These are phyloP conservation scores for Huso huso DNA, from an alignment of 2,797 vertebrate genomes.

Conservation along the genomic window DNA sequence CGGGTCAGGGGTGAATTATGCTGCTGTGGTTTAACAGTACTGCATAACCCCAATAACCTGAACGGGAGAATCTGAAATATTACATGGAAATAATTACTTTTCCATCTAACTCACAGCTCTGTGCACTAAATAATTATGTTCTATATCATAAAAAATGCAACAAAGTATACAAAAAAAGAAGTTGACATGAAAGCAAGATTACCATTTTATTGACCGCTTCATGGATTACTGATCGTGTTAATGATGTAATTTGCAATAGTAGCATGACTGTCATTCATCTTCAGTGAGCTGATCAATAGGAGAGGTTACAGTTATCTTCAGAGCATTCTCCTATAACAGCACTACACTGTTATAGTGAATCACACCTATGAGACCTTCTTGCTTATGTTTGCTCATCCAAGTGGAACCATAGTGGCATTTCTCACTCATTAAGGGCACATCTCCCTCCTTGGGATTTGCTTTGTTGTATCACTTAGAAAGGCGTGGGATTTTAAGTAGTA, in stretches of 20 bases:
- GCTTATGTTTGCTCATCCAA: background rate
- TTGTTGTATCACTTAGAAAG: slow-evolving; percentile 2
- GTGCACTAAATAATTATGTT: slow-evolving; percentile 40
- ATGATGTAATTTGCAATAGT: slow-evolving; percentile 67
- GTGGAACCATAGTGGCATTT: slow-evolving; percentile 4
- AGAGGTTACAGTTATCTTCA: slow-evolving; percentile 56
- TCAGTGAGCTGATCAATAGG: slow-evolving; percentile 62
- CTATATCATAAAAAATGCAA: slow-evolving; percentile 61
- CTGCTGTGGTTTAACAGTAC: background rate
- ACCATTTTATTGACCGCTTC: slow-evolving; percentile 65
- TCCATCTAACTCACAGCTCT: background rate
- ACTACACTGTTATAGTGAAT: slow-evolving; percentile 15
- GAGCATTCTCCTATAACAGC: slow-evolving; percentile 44
- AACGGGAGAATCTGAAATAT: background rate
- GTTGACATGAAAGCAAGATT: slow-evolving; percentile 65
- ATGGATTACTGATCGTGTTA: slow-evolving; percentile 70
- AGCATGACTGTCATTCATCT: slow-evolving; percentile 62
- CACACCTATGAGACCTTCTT: background rate
- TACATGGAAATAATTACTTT: background rate
- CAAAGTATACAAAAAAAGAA: slow-evolving; percentile 34
- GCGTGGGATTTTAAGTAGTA: slow-evolving; percentile 13
- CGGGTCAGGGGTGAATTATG: background rate
- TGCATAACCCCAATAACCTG: background rate
- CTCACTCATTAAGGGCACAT: slow-evolving; percentile 4
- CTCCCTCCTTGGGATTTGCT: background rate